Evolutionary conservation across 2,888 invertebrate species (phyloP), one percentile per base, ranked within the genome.

Genomic region (Thecocarcelia acutangulata): DNA sequence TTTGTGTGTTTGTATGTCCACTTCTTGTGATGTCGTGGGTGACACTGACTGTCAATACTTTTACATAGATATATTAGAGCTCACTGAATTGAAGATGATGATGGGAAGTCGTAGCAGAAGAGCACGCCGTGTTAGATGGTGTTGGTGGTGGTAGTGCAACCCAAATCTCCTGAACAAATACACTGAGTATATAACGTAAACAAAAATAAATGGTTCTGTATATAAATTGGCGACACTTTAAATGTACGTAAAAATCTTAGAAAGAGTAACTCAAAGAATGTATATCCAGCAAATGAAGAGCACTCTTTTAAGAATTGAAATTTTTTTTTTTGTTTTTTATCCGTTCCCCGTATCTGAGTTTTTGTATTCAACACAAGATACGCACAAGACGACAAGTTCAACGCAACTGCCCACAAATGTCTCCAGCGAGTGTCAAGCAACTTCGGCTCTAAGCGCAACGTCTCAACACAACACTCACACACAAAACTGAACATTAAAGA

Each of bases 361-460:
- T 74, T 69, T 59, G 37, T 66, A 52, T 73, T 79, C 11, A 59
- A 68, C 72, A 76, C 73, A 70, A 79, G 59, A 81, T 86, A 89
- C 88, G 88, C 87, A 88, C 88, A 87, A 88, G 87, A 87, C 89
- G 89, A 89, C 90, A 90, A 90, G 87, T 89, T 87, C 87, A 88
- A 87, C 87, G 88, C 87, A 89, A 89, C 84, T 89, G 89, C 88
- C 88, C 87, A 87, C 87, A 87, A 88, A 86, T 86, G 85, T 86
- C 86, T 86, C 85, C 85, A 85, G 79, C 83, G 80, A 74, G 69
- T 77, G 83, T 73, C 83, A 84, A 79, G 78, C 84, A 80, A 70
- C 78, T 82, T 78, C 82, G 78, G 78, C 78, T 78, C 70, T 78
- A 82, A 82, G 82, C 82, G 82, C 82, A 82, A 64, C 54, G 78